Conservation (phyloP, 2,888 invertebrate genomes). For the Autographa pulchrina region DNA sequence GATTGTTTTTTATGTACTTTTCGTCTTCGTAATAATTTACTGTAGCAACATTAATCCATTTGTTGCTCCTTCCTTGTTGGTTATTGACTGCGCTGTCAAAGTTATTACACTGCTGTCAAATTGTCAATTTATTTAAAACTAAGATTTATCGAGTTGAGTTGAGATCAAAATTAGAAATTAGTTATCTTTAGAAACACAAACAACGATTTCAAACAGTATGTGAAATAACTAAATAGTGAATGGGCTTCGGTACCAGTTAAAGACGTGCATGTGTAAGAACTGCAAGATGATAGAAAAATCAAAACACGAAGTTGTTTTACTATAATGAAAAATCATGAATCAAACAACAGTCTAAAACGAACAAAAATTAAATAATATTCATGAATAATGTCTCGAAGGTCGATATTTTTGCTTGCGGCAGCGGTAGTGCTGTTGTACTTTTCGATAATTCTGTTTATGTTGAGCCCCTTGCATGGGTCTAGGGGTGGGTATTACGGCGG, state of each 20-base stretch:
- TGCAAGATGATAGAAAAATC: slow-evolving; percentile 43
- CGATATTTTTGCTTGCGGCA: slow-evolving; percentile 77
- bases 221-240: slow-evolving; percentile 2
- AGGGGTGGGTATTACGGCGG: slow-evolving; percentile 70
- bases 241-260: neutral
- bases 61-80: neutral
- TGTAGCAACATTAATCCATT: slow-evolving; percentile 22
- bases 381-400: slow-evolving; percentile 77
- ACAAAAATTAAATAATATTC: slow-evolving; percentile 20
- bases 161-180: neutral
- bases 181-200: neutral
- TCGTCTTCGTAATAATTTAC: neutral
- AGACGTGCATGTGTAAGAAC: neutral
- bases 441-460: slow-evolving; percentile 81
- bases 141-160: slow-evolving; percentile 14
- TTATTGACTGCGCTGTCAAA: slow-evolving; percentile 30
- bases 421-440: slow-evolving; percentile 81
- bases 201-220: neutral
- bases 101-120: slow-evolving; percentile 22
- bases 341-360: slow-evolving; percentile 46
- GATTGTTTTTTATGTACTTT: neutral
- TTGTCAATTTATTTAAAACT: too few species aligned
- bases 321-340: slow-evolving; percentile 48
- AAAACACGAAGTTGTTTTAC: slow-evolving; percentile 40
- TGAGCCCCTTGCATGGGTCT: slow-evolving; percentile 77